Base-by-base conservation (phyloP, 2,888 invertebrate species). In the Dorcus hopei region DNA sequence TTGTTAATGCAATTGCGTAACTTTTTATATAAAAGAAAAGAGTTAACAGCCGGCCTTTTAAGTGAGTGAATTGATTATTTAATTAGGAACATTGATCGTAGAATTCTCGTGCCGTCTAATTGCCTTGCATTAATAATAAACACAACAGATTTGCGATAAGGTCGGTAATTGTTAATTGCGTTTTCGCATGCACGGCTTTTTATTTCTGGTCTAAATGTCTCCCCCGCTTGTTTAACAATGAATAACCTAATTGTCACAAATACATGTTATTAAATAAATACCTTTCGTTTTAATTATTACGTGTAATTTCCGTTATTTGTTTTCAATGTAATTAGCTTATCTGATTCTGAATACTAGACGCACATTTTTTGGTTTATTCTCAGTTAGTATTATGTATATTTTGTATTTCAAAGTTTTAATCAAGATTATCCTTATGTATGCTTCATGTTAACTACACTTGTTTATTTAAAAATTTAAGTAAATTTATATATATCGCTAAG, bases 121-220 rank as follows among this genome's bases (percentile, higher is more conserved):
- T 77, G 76, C 77, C 69, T 70, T 68, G 74, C 77, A 78, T 78
- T 78, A 78, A 78, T 78, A 77, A 78, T 78, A 77, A 78, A 78
- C 77, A 77, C 74, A 78, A 77, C 76, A 76, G 78, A 78, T 78
- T 77, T 76, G 73, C 71, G 77, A 78, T 78, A 78, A 78, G 76
- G 64, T 69, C 69, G 70, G 75, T 78, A 78, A 78, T 78, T 79
- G 78, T 79, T 78, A 79, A 79, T 79, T 78, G 76, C 78, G 71
- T 76, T 78, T 78, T 79, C 70, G 79, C 79, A 79, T 79, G 77
- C 75, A 72, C 63, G 61, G 67, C 65, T 72, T 70, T 74, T 72
- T 57, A 11, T 45, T 45, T 19, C 45, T 45, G 61, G 57, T 68
- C 63, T 73, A 71, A 74, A 72, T 72, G 71, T 53, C 59, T 70